Percentiles rank a stretch among this genome's conserved stretches.
These are phyloP conservation scores for Oriolus oriolus DNA, from an alignment of 2,113 vertebrate species.

Conservation along the genomic window DNA sequence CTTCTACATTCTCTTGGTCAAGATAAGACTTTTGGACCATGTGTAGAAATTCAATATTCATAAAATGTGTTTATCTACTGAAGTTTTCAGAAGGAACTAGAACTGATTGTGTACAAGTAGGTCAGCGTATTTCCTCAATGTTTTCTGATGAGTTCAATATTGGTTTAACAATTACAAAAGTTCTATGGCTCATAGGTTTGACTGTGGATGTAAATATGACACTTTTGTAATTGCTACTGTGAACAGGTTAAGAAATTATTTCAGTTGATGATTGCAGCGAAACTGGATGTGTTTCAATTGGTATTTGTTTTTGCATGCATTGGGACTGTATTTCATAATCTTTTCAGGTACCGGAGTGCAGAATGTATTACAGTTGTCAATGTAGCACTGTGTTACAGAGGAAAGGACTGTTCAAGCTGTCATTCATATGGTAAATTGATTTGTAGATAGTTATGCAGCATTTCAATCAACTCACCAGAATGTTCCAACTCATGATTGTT, in stretches of 20 bases:
- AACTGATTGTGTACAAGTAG: not conserved
- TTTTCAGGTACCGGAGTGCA: not conserved
- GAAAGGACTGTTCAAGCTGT: not conserved
- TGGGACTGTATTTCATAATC: not conserved
- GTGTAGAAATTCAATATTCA: not conserved
- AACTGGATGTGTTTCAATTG: not conserved
- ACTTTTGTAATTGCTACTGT: not conserved
- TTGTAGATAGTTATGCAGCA: not conserved
- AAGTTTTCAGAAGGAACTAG: not conserved
- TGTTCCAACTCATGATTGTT: not conserved
- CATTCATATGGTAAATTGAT: not conserved
- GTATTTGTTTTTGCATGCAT: not conserved
- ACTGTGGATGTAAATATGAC: not conserved
- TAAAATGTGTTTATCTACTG: not conserved
- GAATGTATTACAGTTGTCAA: not conserved
- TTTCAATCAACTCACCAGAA: not conserved
- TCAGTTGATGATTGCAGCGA: not conserved
- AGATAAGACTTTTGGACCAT: not conserved
- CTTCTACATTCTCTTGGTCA: not conserved
- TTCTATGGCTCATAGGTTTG: not conserved
- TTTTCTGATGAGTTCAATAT: not conserved
- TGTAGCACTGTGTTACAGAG: not conserved
- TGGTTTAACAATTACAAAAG: not conserved
- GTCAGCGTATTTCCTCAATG: not conserved
- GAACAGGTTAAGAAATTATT: not conserved